Base-by-base conservation (phyloP, 2,888 invertebrate species). In the Apoderus coryli region DNA sequence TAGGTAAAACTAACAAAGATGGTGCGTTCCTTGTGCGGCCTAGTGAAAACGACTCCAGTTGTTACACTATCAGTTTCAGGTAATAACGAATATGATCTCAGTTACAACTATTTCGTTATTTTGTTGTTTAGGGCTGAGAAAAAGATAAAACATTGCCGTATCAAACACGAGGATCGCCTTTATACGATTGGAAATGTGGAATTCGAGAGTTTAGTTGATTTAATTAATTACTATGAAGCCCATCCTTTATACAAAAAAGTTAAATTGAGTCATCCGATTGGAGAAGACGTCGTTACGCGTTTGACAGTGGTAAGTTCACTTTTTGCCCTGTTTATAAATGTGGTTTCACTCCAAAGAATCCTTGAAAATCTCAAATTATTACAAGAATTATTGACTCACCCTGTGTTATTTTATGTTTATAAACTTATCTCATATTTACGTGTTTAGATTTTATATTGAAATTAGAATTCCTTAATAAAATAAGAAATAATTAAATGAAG, bases 81-180 rank as follows among this genome's bases (percentile, higher is more conserved):
- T 84, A 53, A 19, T n/a, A 7, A 46, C 38, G 6, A 10, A 29
- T 5, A 12, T 15, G 19, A 19, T 19, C n/a, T 19, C n/a, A 7
- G 19, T 19, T 19, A 7, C 19, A 7, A 19, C 6, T 19, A 7
- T 19, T 19, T 19, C n/a, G n/a, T 19, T 19, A 7, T 19, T 19
- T 19, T 9, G 32, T 29, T 30, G 58, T 64, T 28, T 54, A 88
- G 90, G 50, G 82, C 85, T 3, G 89, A 89, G 46, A 82, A 78
- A 30, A 85, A 89, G 57, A 92, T 95, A 40, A 96, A 96, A 57
- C 96, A 98, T 56, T 98, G 95, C 56, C 74, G 92, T 28, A 85
- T 98, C 37, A 85, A 86, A 57, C 69, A 84, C 28, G 93, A 95
- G 50, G 93, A 92, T 1, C 69, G 92, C 0, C 59, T 92, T 9